A percentile compares a stretch with the other conserved stretches of the same genome.
phyloP scores from a whole-genome alignment of 2,113 vertebrate genomes.

The Salvelinus sp. region DNA sequence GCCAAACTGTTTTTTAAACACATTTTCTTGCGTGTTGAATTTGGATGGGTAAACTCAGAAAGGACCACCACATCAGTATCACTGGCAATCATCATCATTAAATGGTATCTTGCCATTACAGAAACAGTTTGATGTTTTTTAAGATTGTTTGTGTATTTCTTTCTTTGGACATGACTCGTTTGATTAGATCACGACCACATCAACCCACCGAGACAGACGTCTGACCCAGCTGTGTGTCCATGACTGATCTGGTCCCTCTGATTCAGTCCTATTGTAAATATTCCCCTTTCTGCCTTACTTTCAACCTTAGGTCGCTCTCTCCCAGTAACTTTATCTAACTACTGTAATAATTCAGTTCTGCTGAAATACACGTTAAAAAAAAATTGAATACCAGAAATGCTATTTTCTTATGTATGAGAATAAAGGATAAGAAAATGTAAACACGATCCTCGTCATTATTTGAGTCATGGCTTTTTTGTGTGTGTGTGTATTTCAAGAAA shows the following conservation, averaged over 20 bases:
- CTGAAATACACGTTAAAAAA: conserved; percentile 41
- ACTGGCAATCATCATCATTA: background rate
- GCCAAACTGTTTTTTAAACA: background rate
- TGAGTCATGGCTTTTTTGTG: no score
- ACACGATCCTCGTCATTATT: background rate
- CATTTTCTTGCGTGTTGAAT: background rate
- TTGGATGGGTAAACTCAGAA: background rate
- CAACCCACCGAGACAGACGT: background rate
- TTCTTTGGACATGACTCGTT: background rate
- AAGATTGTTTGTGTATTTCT: background rate
- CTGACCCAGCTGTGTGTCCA: background rate
- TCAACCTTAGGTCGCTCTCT: background rate
- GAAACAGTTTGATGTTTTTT: background rate
- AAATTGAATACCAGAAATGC: conserved; percentile 67
- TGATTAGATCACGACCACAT: background rate
- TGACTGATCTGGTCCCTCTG: background rate
- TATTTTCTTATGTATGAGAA: conserved; percentile 80
- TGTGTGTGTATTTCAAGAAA: no score
- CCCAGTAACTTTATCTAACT: background rate
- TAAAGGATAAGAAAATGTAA: conserved; percentile 43
- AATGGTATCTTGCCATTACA: background rate
- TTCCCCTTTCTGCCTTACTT: background rate
- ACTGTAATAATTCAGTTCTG: conserved; percentile 35
- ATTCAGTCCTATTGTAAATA: background rate
- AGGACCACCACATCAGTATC: background rate